Conservation (phyloP, 2,113 vertebrate genomes). For the human (Homo sapiens) region DNA sequence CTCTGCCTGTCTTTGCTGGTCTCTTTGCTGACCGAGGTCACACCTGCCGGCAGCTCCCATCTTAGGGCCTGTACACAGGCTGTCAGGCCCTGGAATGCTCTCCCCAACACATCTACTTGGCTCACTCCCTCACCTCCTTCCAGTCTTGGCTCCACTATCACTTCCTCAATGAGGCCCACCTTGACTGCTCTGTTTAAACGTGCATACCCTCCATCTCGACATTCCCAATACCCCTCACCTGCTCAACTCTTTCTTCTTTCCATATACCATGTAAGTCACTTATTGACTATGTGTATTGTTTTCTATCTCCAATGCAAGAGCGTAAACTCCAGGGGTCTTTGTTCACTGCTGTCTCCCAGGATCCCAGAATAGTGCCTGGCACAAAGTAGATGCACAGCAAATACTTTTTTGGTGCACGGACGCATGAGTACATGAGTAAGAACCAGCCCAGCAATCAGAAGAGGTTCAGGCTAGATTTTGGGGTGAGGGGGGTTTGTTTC, state of each 20-base stretch:
- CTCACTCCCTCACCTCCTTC: neutral
- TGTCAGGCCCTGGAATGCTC: neutral
- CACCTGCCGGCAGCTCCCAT: neutral
- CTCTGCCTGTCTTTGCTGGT: neutral
- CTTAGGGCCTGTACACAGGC: neutral
- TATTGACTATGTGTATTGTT: neutral
- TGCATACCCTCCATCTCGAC: neutral
- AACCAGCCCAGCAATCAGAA: neutral
- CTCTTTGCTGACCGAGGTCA: neutral
- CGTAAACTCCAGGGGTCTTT: neutral
- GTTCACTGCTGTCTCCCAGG: neutral
- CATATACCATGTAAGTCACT: neutral
- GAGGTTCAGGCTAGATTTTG: neutral
- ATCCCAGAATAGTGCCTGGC: neutral
- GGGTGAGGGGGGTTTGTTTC: neutral
- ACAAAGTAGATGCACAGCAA: neutral
- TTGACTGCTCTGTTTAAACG: neutral
- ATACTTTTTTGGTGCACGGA: neutral
- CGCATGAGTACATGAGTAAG: neutral
- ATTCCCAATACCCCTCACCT: neutral
- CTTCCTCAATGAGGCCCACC: neutral
- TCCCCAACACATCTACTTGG: neutral
- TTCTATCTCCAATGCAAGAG: neutral
- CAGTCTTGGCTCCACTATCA: neutral
- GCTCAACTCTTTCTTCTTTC: neutral